Evolutionary conservation across 2,113 vertebrate genomes (phyloP).

Genomic region (Mungos mungo): DNA sequence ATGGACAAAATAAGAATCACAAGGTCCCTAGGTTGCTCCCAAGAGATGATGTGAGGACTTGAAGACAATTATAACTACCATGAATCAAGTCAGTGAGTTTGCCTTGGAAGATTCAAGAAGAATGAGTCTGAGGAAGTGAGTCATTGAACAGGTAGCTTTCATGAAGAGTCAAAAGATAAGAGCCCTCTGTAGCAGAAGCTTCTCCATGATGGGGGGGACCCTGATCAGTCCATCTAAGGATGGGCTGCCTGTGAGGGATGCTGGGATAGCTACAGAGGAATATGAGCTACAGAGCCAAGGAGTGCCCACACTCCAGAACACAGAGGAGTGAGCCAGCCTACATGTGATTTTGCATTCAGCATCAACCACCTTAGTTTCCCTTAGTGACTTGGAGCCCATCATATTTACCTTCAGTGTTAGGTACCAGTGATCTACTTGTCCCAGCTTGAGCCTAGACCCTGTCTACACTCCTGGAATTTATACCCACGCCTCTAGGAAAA

Average conservation of each 20-base stretch:
- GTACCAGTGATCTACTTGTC: no score
- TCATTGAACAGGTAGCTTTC: not conserved
- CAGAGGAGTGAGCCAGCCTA: not conserved
- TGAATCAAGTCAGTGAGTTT: not conserved
- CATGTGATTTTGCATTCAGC: not conserved
- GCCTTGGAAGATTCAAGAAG: not conserved
- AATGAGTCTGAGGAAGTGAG: not conserved
- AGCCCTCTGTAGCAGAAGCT: rapidly evolving
- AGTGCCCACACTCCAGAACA: no score
- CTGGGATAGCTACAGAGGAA: not conserved
- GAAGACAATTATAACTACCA: not conserved
- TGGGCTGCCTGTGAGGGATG: rapidly evolving
- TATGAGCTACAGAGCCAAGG: no score
- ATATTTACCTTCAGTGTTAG: not conserved
- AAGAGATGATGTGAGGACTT: not conserved
- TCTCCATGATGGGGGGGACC: not conserved
- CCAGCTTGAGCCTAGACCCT: no score
- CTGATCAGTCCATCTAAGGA: rapidly evolving
- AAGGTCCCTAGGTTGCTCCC: not conserved
- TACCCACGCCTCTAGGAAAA: rapidly evolving
- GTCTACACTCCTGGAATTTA: not conserved
- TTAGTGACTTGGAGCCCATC: no score
- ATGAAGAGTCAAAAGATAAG: not conserved
- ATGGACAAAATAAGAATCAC: not conserved
- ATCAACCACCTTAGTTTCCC: not conserved